Evolutionary conservation across 2,113 vertebrate species (phyloP), one percentile per base, ranked within the genome.

Genomic region (Etheostoma spectabile): DNA sequence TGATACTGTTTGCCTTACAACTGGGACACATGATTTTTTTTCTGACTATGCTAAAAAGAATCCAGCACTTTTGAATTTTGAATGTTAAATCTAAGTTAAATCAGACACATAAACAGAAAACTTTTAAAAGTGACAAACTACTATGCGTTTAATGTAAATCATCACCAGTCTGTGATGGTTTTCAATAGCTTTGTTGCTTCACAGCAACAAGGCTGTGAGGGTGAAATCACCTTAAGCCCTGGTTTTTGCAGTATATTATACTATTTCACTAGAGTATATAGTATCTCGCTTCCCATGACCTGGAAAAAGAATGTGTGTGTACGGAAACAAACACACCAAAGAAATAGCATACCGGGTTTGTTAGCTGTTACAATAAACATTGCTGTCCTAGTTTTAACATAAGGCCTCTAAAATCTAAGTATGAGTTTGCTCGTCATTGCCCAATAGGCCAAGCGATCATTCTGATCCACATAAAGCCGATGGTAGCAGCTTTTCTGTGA

Each of bases 401-500:
- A 56, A 77, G 60, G 61, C 35, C 42, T 63, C 53, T 51, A 16
- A 71, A 78, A 55, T 66, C 46, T 0, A 61, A 71, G 30, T 24
- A n/a, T 22, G 27, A 42, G 78, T 84, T 78, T 79, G 19, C 63
- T 82, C 61, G 51, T 70, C 59, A 24, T 55, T 60, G 24, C 61
- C 49, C 71, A 35, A 19, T 62, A 74, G 66, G n/a, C 74, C 33
- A 2, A 67, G 77, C 35, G 8, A 75, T 91, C 80, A 49, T 82
- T 21, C 0, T 48, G 84, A 78, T 71, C 70, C 59, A 66, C 74
- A 61, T 35, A 67, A 76, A 89, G 79, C 49, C 74, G 48, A 77
- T 52, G 71, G 62, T 52, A 61, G 86, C 80, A 83, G 85, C 80
- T 90, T 90, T 83, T 83, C 66, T 84, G 77, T 55, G 86, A 77